phyloP scores from a whole-genome alignment of 2,888 invertebrate genomes.

The Hydraecia micacea region DNA sequence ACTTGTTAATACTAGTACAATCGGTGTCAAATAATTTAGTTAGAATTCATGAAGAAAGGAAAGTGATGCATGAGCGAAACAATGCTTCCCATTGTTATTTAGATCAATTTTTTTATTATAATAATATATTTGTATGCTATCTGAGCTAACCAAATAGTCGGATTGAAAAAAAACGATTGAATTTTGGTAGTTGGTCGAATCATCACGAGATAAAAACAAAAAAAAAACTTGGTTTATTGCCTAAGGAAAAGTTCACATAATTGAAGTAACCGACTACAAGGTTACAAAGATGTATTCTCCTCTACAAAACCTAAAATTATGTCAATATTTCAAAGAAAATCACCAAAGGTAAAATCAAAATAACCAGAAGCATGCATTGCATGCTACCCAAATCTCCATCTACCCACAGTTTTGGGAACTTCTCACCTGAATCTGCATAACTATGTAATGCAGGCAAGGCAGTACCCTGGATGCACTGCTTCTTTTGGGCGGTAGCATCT shows the following conservation, averaged over 20 bases:
- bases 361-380: conserved; percentile 44
- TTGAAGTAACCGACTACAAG: conserved; percentile 4
- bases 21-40: background rate
- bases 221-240: too few relatives aligned
- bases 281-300: background rate
- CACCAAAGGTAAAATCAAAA: conserved; percentile 2
- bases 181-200: too few relatives aligned
- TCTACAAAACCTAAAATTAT: background rate
- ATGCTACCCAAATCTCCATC: conserved; percentile 66
- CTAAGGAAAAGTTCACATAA: too few relatives aligned
- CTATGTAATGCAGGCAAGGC: conserved; percentile 87
- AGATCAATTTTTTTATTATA: too few relatives aligned
- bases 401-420: conserved; percentile 81
- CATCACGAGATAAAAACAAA: too few relatives aligned
- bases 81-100: conserved; percentile 9
- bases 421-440: conserved; percentile 89
- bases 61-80: background rate
- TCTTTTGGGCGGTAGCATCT: conserved; percentile 87
- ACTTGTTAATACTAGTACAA: background rate
- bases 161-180: background rate
- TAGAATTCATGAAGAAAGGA: background rate
- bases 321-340: background rate
- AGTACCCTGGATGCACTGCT: conserved; percentile 84
- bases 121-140: too few relatives aligned
- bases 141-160: conserved; percentile 23